Base-by-base conservation (phyloP, 2,113 vertebrate species). In the Melanerpes aurifrons region DNA sequence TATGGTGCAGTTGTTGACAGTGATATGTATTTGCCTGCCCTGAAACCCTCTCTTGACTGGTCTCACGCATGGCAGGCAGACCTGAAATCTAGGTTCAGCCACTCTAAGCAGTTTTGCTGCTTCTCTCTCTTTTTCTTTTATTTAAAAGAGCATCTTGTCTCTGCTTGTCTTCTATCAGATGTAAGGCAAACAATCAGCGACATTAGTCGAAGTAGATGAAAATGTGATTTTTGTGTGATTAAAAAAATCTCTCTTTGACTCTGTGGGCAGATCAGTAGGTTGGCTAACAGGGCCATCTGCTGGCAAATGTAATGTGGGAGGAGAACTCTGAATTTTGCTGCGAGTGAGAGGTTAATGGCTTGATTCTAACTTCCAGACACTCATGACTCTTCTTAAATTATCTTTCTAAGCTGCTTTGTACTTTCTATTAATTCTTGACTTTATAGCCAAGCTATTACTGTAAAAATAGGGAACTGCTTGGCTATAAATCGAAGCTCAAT, bases 241-340 rank as follows among this genome's bases (percentile, higher is more conserved):
- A 53, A 47, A 61, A n/a, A 87, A 82, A 37, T n/a, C 1, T 14
- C 48, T 29, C 43, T 45, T 45, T 4, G 17, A 16, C 1, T 5
- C 4, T 0, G 6, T 37, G 56, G 26, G 50, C 11, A 14, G 16
- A 12, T 35, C 35, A 6, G 87, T 64, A 47, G 79, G 69, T 68
- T 93, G 82, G 82, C 54, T 66, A 86, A 90, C 76, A 86, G 94
- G 62, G 96, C 87, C 96, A 95, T 79, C 96, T 96, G 90, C 93
- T 92, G 96, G 96, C 74, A 64, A 11, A 31, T 18, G 7, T 7
- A 5, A 40, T 61, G 15, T 7, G 3, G 1, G 40, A 4, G 25
- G 59, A 1, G 13, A 66, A 59, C 32, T 22, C 18, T 0, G 6
- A 31, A 19, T 80, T 21, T 57, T 1, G 4, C 69, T 21, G 76